phyloP scores from a whole-genome alignment of 1,140 invertebrate genomes.

The Drosophila subpulchrella region DNA sequence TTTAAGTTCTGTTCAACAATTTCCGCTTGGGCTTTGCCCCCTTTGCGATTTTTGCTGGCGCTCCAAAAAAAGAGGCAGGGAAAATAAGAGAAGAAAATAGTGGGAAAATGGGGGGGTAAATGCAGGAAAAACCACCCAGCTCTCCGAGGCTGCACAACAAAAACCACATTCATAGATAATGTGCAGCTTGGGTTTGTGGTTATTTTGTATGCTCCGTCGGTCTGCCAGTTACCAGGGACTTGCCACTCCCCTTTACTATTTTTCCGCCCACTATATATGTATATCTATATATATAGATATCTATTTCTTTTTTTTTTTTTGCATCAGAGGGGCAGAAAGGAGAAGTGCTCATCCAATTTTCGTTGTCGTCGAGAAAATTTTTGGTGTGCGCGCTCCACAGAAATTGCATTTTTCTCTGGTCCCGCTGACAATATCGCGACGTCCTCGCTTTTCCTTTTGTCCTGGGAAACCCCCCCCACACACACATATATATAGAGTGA shows the following conservation, averaged over 20 bases:
- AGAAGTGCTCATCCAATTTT: conserved; percentile 76
- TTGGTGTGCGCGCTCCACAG: conserved; percentile 69
- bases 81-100: conserved; percentile 13
- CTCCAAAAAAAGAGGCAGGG: conserved; percentile 14
- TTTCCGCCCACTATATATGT: neutral
- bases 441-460: conserved; percentile 68
- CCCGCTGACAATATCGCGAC: conserved; percentile 74
- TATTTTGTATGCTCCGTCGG: conserved; percentile 78
- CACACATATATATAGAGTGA: conserved; percentile 10
- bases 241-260: conserved; percentile 11
- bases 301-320: conserved; percentile 9
- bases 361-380: conserved; percentile 70
- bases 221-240: conserved; percentile 67
- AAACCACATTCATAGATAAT: conserved; percentile 79
- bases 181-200: conserved; percentile 78
- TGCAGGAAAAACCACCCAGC: conserved; percentile 7
- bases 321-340: conserved; percentile 11
- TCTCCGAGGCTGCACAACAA: conserved; percentile 33
- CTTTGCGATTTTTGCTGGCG: conserved; percentile 27
- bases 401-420: conserved; percentile 69
- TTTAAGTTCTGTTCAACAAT: conserved; percentile 80
- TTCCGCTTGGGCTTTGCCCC: conserved; percentile 56
- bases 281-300: neutral
- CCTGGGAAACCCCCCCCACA: conserved; percentile 14
- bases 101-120: conserved; percentile 2